Evolutionary conservation across 2,113 vertebrate species (phyloP).

Genomic region (Platysteira castanea): DNA sequence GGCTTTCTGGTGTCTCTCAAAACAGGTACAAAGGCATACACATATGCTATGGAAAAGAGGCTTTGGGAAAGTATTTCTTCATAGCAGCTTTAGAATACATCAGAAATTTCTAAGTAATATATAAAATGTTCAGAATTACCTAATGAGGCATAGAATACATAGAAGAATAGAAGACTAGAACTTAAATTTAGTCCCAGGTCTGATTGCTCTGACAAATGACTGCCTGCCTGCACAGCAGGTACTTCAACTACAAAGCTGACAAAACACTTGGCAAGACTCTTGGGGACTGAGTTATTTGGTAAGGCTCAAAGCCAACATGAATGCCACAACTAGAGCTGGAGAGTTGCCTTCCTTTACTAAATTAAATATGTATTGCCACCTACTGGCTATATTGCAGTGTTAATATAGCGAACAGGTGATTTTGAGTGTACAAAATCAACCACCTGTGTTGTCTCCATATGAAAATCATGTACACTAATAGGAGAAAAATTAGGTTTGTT

Average conservation of each 20-base stretch:
- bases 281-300: neutral
- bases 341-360: neutral
- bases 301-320: neutral
- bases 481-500: neutral
- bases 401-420: neutral
- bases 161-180: neutral
- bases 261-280: neutral
- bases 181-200: neutral
- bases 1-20: neutral
- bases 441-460: neutral
- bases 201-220: neutral
- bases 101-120: neutral
- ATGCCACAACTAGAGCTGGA: neutral
- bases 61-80: neutral
- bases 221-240: neutral
- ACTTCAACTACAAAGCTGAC: neutral
- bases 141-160: neutral
- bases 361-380: slow-evolving; percentile 51
- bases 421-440: neutral
- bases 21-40: neutral
- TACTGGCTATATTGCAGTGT: neutral
- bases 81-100: neutral
- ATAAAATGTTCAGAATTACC: neutral
- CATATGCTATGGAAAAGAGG: neutral
- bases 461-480: neutral